phyloP scores from a whole-genome alignment of 2,797 vertebrate species.

The Agapornis canus region DNA sequence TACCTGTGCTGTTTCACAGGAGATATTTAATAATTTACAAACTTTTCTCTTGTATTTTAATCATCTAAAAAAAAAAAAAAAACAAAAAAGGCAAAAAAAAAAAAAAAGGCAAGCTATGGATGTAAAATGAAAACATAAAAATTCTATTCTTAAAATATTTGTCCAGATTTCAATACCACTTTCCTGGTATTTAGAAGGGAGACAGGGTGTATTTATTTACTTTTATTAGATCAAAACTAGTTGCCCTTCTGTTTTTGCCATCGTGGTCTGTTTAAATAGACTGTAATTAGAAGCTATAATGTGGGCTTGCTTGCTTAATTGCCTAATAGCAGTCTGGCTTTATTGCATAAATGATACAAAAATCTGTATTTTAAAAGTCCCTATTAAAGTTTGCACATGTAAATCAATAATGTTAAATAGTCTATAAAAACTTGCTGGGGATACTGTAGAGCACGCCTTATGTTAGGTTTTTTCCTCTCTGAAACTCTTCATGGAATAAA shows the following conservation, averaged over 20 bases:
- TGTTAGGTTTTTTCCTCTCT: not conserved
- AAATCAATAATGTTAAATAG: not conserved
- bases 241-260: conserved; percentile 3
- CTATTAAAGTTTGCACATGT: not conserved
- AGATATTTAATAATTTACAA: not conserved
- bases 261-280: not conserved
- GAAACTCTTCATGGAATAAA: not conserved
- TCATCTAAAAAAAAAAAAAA: not conserved
- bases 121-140: not conserved
- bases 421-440: conserved; percentile 14
- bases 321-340: conserved; percentile 7
- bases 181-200: not conserved
- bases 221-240: not conserved
- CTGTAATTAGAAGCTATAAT: not conserved
- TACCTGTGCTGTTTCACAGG: not conserved
- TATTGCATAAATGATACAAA: conserved; percentile 11
- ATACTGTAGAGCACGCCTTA: not conserved
- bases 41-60: not conserved
- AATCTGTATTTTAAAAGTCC: not conserved
- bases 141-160: not conserved
- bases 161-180: not conserved
- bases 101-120: not conserved
- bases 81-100: too few species aligned
- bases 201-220: not conserved
- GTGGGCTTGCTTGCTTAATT: conserved; percentile 44